Evolutionary conservation across 2,113 vertebrate genomes (phyloP), one percentile per base, ranked within the genome.

Genomic region (Hiodon tergisus): DNA sequence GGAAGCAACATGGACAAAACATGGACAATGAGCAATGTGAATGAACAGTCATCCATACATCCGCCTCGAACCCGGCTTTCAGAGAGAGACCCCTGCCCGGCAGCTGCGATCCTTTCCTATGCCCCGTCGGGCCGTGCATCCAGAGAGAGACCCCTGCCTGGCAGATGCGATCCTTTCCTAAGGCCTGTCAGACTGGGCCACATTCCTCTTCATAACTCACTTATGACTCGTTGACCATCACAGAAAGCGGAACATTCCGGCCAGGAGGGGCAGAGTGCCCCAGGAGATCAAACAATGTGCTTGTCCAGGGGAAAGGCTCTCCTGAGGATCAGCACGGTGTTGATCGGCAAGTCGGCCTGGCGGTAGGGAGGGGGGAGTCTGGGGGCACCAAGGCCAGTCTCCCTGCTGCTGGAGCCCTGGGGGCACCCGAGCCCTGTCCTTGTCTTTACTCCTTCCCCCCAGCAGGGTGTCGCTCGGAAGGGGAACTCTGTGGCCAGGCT

Each of bases 31-130:
- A 71, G 31, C 31, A 31, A 31, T 31, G 31, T 31, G 31, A 31
- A 31, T 31, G 31, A 59, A 59, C n/a, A 59, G 58, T 59, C 65
- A 59, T 13, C 53, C n/a, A 17, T 8, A 50, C 31, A n/a, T 67
- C 54, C 55, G 73, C 6, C 63, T 57, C 13, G 73, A 53, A 6
- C 7, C 6, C 59, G 69, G 69, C 8, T 9, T 14, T 4, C 51
- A 74, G 17, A 46, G 73, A 58, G 63, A 58, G 65, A 53, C 62
- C 70, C 59, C 53, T 77, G 3, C 54, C 60, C 46, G 9, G 62
- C 76, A 77, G 76, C 76, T 72, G 76, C 53, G 47, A 76, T 76
- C 53, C 69, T 76, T 76, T 69, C 47, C 69, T 17, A 11, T 62
- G 67, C 58, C 31, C 58, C 61, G 74, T 70, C 67, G 63, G 57